Evolutionary conservation across 2,113 vertebrate species (phyloP), one percentile per base, ranked within the genome.

Genomic region (Epinephelus cyanopodus): DNA sequence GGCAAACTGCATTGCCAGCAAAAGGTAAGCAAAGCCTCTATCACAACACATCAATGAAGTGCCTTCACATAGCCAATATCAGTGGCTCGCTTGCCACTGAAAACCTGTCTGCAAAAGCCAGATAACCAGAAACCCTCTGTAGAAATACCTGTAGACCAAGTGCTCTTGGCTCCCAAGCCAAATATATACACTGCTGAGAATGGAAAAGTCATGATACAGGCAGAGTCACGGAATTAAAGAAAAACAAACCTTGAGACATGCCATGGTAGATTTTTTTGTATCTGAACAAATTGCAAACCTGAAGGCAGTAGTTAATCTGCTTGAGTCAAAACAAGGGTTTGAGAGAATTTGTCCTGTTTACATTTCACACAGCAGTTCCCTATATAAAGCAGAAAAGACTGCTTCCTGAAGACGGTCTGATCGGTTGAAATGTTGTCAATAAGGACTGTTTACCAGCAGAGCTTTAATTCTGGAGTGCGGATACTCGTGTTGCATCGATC

Each of bases 21-120:
- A 84, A 84, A 81, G 70, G 81, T 76, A 69, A 89, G 89, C 77
- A 83, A 84, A 89, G 69, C 64, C 71, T 77, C 78, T 84, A 87
- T 91, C 87, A 54, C 84, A 37, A 53, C 73, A 86, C 83, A 91
- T 92, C 89, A 92, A 58, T 90, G 83, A 89, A 83, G 74, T 62
- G 74, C 71, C 81, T 83, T 81, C 83, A 79, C 79, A 84, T 74
- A 60, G 71, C 54, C 58, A 21, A 19, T 90, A 91, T 93, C 89
- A 77, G 78, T 83, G 73, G 76, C 81, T 67, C 48, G 67, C 88
- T 86, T 87, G 58, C 84, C 53, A 79, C 81, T 79, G 74, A 87
- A 89, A 93, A 86, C 78, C 63, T 81, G 83, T 85, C 90, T 93
- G 92, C 81, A 79, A 86, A 71, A 81, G 58, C 18, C 76, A 85